Evolutionary conservation across 2,113 vertebrate species (phyloP).

Genomic region (Gymnogyps californianus): DNA sequence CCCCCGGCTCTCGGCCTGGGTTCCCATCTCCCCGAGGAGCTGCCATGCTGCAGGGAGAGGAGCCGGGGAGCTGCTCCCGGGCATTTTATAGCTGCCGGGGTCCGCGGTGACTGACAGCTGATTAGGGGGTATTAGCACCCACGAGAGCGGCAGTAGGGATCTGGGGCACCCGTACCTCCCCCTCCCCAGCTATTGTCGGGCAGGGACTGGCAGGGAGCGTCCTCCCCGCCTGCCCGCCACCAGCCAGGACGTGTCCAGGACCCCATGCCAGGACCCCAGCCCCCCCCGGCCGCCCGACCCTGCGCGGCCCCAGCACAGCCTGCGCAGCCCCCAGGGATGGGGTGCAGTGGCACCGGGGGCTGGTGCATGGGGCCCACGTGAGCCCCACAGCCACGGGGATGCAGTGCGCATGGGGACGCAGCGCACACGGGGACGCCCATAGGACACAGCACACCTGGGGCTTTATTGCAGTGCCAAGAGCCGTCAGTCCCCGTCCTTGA

Average conservation of each 20-base stretch:
- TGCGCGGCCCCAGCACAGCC: not conserved
- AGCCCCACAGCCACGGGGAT: accelerated
- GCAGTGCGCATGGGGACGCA: no score
- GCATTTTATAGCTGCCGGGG: conserved; percentile 38
- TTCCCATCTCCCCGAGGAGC: not conserved
- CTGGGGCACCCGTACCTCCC: not conserved
- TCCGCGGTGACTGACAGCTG: not conserved
- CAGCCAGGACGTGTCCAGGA: not conserved
- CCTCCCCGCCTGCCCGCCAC: not conserved
- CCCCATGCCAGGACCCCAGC: accelerated
- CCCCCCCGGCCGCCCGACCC: accelerated
- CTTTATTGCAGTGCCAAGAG: not conserved
- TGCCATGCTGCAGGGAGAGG: conserved; percentile 20
- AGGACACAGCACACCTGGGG: not conserved
- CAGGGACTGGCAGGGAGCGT: not conserved
- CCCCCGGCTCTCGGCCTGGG: not conserved
- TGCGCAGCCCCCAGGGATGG: not conserved
- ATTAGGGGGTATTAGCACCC: conserved; percentile 46
- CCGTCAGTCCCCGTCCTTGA: accelerated
- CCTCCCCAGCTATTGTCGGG: not conserved
- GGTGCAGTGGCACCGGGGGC: accelerated
- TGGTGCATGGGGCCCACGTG: accelerated
- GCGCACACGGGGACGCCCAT: accelerated
- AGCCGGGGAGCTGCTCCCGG: accelerated
- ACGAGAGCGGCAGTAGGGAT: not conserved